Evolutionary conservation across 2,888 invertebrate genomes (phyloP), one percentile per base, ranked within the genome.

Genomic region (Ormyrus labotus): DNA sequence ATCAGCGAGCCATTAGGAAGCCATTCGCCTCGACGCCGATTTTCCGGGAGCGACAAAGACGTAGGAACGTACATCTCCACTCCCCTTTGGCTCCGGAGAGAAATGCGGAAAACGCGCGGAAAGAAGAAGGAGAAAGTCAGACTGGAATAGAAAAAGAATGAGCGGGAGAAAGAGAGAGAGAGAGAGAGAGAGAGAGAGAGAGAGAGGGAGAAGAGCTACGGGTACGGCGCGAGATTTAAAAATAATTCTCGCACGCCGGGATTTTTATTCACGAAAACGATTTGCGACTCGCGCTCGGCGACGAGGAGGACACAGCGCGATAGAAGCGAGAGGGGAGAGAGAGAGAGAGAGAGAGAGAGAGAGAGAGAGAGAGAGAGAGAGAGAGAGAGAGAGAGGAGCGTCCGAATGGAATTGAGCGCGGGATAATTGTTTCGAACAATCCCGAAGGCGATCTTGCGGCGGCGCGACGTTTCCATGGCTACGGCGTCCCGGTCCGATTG

Each of bases 341-440:
- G 73, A 78, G 71, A 63, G 74, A 71, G 67, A 76, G 78, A 67
- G 58, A 60, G 51, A 64, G 53, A 45, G 61, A 45, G 58, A 67
- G 19, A 53, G 51, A 19, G 75, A 50, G 34, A 34, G 19, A 8
- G 71, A 67, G 74, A 69, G 73, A 78, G 71, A 63, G 74, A 71
- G 67, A 76, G 78, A 67, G 58, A 53, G 51, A 19, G 75, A 50
- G 34, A 34, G 77, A 83, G 82, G 83, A 78, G 84, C 82, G 87
- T 85, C 84, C 86, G 88, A 89, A 89, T 87, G 87, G 87, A 89
- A 90, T 90, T 88, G 89, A 89, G 89, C 88, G 87, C 84, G 85
- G 86, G 89, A 90, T 90, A 90, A 90, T 90, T 90, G 90, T 90
- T 90, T 90, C 88, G 88, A 90, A 89, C 89, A 90, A 90, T 90